A percentile compares a stretch with the other conserved stretches of the same genome.
Evolutionary conservation across 2,113 vertebrate genomes (phyloP).

Genomic region (Lophura nycthemera): DNA sequence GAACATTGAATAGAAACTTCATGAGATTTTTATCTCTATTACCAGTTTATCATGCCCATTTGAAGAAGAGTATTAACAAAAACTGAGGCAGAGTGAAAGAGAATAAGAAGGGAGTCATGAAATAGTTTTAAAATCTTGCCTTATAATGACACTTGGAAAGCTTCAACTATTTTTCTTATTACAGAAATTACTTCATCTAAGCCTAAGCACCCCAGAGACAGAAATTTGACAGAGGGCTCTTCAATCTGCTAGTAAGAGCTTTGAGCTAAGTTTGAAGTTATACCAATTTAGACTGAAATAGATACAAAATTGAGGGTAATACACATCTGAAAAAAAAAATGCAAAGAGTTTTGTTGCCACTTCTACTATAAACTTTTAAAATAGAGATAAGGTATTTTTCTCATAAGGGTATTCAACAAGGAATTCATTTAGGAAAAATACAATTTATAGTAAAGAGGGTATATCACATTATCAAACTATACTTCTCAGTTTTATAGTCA

Average conservation of each 20-base stretch:
- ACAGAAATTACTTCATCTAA: not conserved
- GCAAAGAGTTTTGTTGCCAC: not conserved
- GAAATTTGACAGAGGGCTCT: not conserved
- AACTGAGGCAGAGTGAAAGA: not conserved
- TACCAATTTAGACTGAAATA: not conserved
- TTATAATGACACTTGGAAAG: not conserved
- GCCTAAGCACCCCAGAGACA: not conserved
- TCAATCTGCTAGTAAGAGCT: not conserved
- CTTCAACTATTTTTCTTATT: not conserved
- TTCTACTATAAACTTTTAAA: not conserved
- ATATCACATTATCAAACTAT: not conserved
- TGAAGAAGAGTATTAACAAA: not conserved
- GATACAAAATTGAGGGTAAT: not conserved
- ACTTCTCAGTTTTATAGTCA: not conserved
- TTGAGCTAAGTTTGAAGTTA: not conserved
- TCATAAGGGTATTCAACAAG: not conserved
- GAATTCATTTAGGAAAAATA: not conserved
- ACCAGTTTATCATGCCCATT: not conserved
- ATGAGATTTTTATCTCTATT: not conserved
- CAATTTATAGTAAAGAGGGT: not conserved
- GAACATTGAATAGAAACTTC: not conserved
- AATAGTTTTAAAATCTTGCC: not conserved
- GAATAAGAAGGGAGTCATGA: not conserved
- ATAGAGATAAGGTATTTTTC: not conserved
- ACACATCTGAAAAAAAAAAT: not conserved